Conservation (phyloP, 2,888 invertebrate genomes). For the Diplazon laetatorius region DNA sequence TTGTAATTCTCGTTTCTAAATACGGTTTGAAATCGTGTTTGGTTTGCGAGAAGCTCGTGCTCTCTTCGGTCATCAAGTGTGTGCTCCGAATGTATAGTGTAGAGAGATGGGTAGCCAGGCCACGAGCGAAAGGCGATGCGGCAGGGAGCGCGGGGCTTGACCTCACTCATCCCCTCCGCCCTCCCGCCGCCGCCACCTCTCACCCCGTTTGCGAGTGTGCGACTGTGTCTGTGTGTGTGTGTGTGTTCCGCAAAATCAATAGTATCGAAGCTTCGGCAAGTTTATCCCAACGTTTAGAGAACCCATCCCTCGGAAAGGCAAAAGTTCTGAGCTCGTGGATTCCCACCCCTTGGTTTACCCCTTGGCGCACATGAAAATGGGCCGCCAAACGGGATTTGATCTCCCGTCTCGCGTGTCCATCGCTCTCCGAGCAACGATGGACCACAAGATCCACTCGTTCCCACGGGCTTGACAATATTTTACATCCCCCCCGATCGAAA, state of each 20-base stretch:
- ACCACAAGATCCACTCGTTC: slow-evolving; percentile 21
- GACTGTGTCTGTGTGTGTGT: no score
- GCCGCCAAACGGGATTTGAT: slow-evolving; percentile 29
- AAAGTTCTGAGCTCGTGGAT: slow-evolving; percentile 43
- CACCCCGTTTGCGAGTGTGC: no score
- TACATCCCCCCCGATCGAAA: not conserved
- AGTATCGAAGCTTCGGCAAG: slow-evolving; percentile 59
- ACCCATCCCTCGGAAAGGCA: slow-evolving; percentile 29
- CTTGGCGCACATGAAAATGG: slow-evolving; percentile 3
- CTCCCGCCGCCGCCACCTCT: slow-evolving; percentile 38
- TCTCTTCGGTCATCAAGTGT: slow-evolving; percentile 29
- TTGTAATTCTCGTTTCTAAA: slow-evolving; percentile 8
- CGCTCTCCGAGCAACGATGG: not conserved
- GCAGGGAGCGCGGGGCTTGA: slow-evolving; percentile 36
- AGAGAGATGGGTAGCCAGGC: slow-evolving; percentile 21
- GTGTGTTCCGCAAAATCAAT: slow-evolving; percentile 59
- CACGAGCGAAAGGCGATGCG: slow-evolving; percentile 18
- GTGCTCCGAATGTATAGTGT: slow-evolving; percentile 29
- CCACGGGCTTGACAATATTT: slow-evolving; percentile 5
- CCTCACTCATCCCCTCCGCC: no score
- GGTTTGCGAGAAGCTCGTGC: slow-evolving; percentile 12
- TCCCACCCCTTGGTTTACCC: slow-evolving; percentile 8
- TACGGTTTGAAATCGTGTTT: slow-evolving; percentile 33
- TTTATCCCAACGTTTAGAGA: slow-evolving; percentile 53
- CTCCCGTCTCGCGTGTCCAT: slow-evolving; percentile 11